Evolutionary conservation across 2,888 invertebrate genomes (phyloP).

Genomic region (Stramonita haemastoma): DNA sequence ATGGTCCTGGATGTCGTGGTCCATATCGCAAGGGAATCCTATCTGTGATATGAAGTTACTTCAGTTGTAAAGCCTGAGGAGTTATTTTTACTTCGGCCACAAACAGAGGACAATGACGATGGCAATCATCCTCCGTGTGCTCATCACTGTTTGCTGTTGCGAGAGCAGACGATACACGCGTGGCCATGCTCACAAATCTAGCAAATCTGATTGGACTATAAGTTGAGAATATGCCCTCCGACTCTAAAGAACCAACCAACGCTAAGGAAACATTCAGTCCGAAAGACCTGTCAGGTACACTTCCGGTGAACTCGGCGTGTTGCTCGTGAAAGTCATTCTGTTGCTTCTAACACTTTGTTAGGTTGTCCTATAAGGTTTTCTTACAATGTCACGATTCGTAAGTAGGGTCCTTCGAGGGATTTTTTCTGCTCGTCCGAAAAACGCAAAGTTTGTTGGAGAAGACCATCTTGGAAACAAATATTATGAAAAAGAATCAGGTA

Average conservation of each 20-base stretch:
- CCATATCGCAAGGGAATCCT: not conserved
- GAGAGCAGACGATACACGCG: not conserved
- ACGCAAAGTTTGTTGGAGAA: constrained; percentile 34
- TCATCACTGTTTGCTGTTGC: not conserved
- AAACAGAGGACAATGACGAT: not conserved
- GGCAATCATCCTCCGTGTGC: not conserved
- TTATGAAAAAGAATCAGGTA: constrained; percentile 32
- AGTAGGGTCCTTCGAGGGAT: constrained; percentile 24
- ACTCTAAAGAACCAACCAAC: not conserved
- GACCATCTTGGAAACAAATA: constrained; percentile 42
- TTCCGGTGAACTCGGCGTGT: not conserved
- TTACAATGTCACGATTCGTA: constrained; percentile 24
- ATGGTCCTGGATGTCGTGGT: not conserved
- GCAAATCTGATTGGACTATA: constrained; percentile 22
- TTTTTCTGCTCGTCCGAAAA: not conserved
- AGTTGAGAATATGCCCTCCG: too few species aligned
- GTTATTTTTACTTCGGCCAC: not conserved
- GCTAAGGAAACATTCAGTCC: not conserved
- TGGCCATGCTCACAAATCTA: not conserved
- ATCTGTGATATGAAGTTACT: too few species aligned
- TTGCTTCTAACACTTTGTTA: too few species aligned
- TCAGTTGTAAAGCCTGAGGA: too few species aligned
- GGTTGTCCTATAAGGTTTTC: not conserved
- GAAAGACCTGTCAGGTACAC: not conserved
- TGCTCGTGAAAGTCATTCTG: constrained; percentile 22